Conservation (phyloP, 1,140 invertebrate species). For the Babylonia areolata region DNA sequence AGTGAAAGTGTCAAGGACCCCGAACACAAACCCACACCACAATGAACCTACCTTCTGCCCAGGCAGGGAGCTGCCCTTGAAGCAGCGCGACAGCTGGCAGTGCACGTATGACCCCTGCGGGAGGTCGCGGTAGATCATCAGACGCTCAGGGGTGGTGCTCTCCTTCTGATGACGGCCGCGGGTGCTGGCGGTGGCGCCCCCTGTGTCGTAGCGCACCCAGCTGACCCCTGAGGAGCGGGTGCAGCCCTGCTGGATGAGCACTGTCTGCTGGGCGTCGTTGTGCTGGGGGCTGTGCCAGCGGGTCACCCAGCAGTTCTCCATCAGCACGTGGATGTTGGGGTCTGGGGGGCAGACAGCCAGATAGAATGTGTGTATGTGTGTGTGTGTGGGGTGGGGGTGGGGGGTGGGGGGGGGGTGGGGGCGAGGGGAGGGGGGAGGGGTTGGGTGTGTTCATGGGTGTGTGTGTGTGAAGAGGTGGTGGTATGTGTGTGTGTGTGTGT, state of each 20-base stretch:
- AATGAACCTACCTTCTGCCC: not conserved
- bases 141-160: not conserved
- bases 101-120: constrained; percentile 38
- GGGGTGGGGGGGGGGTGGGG: too few species aligned
- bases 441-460: too few species aligned
- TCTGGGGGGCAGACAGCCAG: too few species aligned
- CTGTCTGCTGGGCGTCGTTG: not conserved
- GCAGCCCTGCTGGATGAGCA: constrained; percentile 17
- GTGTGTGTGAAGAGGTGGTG: too few species aligned
- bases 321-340: constrained; percentile 30
- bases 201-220: not conserved
- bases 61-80: not conserved
- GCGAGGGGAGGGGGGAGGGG: too few species aligned
- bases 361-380: too few species aligned
- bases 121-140: constrained; percentile 9
- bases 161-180: not conserved
- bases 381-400: too few species aligned
- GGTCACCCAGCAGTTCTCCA: constrained; percentile 50
- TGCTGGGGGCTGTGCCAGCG: not conserved
- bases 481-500: too few species aligned
- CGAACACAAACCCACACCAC: too few species aligned
- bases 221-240: not conserved
- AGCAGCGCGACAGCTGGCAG: constrained; percentile 38
- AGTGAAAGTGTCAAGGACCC: too few species aligned
- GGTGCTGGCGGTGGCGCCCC: too few species aligned